A percentile compares a stretch with the other conserved stretches of the same genome.
These are phyloP conservation scores for Phrixothrix hirtus DNA, from an alignment of 2,888 invertebrate genomes.

Conservation along the genomic window DNA sequence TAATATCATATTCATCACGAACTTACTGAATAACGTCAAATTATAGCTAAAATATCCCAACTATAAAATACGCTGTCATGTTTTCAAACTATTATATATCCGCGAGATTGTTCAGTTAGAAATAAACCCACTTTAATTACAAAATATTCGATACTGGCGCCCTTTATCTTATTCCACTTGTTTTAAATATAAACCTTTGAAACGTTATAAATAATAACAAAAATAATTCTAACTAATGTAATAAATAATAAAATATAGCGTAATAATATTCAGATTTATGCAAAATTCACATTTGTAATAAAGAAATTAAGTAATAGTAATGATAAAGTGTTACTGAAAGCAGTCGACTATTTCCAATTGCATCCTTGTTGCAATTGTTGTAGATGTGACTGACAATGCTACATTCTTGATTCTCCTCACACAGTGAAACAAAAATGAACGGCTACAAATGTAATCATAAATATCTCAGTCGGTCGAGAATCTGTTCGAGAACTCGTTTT, in stretches of 20 bases:
- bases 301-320: neutral
- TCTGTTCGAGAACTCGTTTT: slow-evolving; percentile 49
- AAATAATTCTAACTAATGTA: too few relatives aligned
- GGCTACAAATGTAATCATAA: slow-evolving; percentile 54
- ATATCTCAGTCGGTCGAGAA: slow-evolving; percentile 49
- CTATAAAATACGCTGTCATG: too few relatives aligned
- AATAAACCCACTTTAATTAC: too few relatives aligned
- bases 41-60: too few relatives aligned
- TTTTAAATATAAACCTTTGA: neutral
- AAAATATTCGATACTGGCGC: too few relatives aligned
- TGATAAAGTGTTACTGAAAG: neutral
- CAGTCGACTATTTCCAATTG: neutral
- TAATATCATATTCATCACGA: too few relatives aligned
- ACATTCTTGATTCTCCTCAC: slow-evolving; percentile 53
- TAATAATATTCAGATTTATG: neutral
- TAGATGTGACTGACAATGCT: slow-evolving; percentile 50
- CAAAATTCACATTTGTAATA: neutral
- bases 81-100: too few relatives aligned
- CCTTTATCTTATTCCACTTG: too few relatives aligned
- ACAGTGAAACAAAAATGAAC: slow-evolving; percentile 53
- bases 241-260: neutral
- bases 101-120: too few relatives aligned
- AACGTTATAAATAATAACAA: neutral
- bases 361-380: slow-evolving; percentile 29
- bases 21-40: too few relatives aligned